Evolutionary conservation across 1,140 invertebrate genomes (phyloP), one percentile per base, ranked within the genome.

Genomic region (Oryctes rhinoceros): DNA sequence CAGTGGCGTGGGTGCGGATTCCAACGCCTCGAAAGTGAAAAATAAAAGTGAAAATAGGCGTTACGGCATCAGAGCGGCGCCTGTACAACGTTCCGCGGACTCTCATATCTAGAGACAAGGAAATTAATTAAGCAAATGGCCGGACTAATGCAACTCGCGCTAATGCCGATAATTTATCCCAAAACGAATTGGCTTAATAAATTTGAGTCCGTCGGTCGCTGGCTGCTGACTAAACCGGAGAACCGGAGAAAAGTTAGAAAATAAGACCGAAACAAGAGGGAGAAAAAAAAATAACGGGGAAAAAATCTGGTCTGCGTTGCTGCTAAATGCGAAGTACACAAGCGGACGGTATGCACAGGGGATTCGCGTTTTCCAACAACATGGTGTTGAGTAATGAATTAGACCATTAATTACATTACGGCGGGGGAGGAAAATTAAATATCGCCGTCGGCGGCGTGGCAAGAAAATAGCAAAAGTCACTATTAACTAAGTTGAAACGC

Each of bases 321-420:
- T 44, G 39, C 5, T 71, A 71, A 71, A 37, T 24, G 65, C 15
- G 20, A 24, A 71, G 65, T 71, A 71, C 24, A 5, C 65, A 24
- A 71, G 13, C 15, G 65, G 24, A 24, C 20, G 65, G 3, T 15
- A 24, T 71, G 20, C 35, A 30, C 39, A 30, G 65, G 20, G 65
- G 65, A 71, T 18, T 24, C 35, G 35, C 65, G 20, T 71, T 71
- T 37, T 71, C 65, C 13, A 71, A 35, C 65, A 71, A 30, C 35
- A 24, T 30, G 65, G 65, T 71, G 65, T 71, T 71, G 65, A 71
- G 65, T 71, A 71, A 71, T 71, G 65, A 71, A 71, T 71, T 71
- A 37, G 24, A 71, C 24, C 65, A 37, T 71, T 71, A 71, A 71
- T 71, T 71, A 71, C 65, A 71, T 71, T 71, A 71, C 65, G 65